Base-by-base conservation (phyloP, 2,888 invertebrate genomes). In the Creontiades dilutus region DNA sequence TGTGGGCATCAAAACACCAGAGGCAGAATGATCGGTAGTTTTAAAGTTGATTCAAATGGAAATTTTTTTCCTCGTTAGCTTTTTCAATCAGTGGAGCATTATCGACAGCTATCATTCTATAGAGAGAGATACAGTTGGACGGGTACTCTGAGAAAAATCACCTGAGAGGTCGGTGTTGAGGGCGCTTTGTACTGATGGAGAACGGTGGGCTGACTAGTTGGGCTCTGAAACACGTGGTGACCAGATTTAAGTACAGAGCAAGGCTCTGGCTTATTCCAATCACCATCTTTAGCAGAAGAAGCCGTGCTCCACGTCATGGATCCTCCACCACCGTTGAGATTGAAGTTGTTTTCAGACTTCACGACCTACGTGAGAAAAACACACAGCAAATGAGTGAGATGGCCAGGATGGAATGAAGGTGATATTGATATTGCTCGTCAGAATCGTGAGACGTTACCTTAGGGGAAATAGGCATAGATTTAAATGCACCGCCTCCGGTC, bases 401-500 rank as follows among this genome's bases (percentile, higher is more conserved):
- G 37, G 7, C 37, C 37, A 37, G 37, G 37, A 37, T 4, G 7
- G 7, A 37, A 37, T 37, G 37, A 37, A 37, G 37, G 37, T 37
- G 37, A 37, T 37, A 37, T 37, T 37, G 37, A 4, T 37, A 37
- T 2, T 37, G 7, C n/a, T n/a, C n/a, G n/a, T n/a, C 2, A 37
- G 7, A 7, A 37, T 37, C 37, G 7, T 7, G 11, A 52, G 16
- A 12, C 16, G 14, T 11, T 91, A 93, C 94, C 92, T 95, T 95
- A 37, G 95, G 95, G 91, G 94, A 95, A 80, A 94, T 93, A 4
- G 96, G 97, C 94, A 97, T 96, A 19, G 97, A 97, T 93, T 98
- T 97, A 93, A 98, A 98, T 68, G 98, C 98, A 27, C 98, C 98
- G 84, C 90, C 88, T 27, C 98, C 98, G 88, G 97, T 98, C 0